phyloP scores from a whole-genome alignment of 2,113 vertebrate species.

The Uria aalge region DNA sequence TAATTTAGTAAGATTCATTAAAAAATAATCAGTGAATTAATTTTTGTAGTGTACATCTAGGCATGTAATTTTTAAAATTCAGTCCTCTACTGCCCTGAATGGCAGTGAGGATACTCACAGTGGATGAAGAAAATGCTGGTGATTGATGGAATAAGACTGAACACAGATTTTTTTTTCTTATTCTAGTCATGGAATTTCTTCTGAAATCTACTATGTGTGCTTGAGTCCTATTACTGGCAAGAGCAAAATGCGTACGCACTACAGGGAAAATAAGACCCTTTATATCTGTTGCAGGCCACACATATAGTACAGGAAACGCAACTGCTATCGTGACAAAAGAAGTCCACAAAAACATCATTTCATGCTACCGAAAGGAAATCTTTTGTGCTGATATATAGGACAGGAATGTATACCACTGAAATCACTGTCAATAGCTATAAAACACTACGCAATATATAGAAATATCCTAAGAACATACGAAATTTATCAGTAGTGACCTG shows the following conservation, averaged over 20 bases:
- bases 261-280: slow-evolving; percentile 10
- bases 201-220: neutral
- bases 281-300: slow-evolving; percentile 23
- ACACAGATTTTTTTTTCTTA: slow-evolving; percentile 1
- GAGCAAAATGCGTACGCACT: neutral
- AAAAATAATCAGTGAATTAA: slow-evolving; percentile 52
- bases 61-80: neutral
- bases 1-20: slow-evolving; percentile 51
- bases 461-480: slow-evolving; percentile 42
- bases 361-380: slow-evolving; percentile 19
- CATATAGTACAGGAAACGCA: slow-evolving; percentile 11
- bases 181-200: slow-evolving; percentile 10
- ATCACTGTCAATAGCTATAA: slow-evolving; percentile 36
- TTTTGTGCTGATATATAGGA: slow-evolving; percentile 20
- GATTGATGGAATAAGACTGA: slow-evolving; percentile 35
- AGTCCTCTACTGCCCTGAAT: neutral
- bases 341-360: slow-evolving; percentile 23
- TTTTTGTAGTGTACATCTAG: slow-evolving; percentile 12
- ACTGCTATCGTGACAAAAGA: slow-evolving; percentile 42
- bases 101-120: neutral
- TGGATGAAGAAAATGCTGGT: slow-evolving; percentile 36
- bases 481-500: slow-evolving; percentile 51
- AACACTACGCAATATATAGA: neutral
- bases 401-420: slow-evolving; percentile 36
- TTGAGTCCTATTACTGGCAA: slow-evolving; percentile 31